These are phyloP conservation scores for Alectoris magna DNA, from an alignment of 2,797 vertebrate species.

Conservation along the genomic window DNA sequence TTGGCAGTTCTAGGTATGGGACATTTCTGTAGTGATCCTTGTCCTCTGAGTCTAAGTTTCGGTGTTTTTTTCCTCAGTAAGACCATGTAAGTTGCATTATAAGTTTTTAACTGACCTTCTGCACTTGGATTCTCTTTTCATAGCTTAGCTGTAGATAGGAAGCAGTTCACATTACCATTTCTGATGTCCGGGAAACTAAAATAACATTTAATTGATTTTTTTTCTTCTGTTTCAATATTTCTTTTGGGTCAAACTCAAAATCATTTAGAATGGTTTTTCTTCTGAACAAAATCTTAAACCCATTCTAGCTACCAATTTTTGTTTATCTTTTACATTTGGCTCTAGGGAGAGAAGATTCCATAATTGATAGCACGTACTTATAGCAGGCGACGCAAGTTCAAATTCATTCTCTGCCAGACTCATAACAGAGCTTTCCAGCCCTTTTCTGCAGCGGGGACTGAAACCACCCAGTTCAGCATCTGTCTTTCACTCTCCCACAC, in stretches of 20 bases:
- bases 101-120: slow-evolving; percentile 1
- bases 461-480: not conserved
- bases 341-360: not conserved
- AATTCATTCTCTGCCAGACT: not conserved
- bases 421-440: not conserved
- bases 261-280: not conserved
- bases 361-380: not conserved
- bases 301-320: not conserved
- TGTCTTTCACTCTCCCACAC: not conserved
- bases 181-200: not conserved
- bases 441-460: not conserved
- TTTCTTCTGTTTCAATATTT: not conserved
- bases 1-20: not conserved
- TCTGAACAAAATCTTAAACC: not conserved
- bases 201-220: not conserved
- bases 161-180: not conserved
- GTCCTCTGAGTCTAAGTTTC: not conserved
- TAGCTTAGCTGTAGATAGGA: not conserved
- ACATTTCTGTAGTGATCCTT: not conserved
- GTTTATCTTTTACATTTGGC: not conserved
- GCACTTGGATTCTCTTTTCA: not conserved
- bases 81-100: not conserved
- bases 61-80: not conserved
- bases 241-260: not conserved
- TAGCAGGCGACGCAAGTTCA: not conserved